Conservation (phyloP, 2,113 vertebrate genomes). For the Axis porcinus region DNA sequence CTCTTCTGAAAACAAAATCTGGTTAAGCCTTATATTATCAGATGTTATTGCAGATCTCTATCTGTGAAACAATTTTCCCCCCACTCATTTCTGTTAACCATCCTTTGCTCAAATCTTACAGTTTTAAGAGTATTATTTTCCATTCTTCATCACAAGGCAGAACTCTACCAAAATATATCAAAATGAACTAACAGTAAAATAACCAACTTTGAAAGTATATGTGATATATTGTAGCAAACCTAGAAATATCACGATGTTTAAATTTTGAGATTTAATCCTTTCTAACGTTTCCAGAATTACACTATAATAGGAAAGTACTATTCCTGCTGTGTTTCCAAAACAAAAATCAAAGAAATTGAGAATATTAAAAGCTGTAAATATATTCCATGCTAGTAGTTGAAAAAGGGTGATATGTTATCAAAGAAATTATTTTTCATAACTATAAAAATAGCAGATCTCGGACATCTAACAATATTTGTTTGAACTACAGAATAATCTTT, state of each 20-base stretch:
- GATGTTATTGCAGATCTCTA: not conserved
- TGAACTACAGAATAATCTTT: not conserved
- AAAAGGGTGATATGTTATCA: not conserved
- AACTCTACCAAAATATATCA: not conserved
- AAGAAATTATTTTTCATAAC: not conserved
- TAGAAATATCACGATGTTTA: not conserved
- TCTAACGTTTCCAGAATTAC: not conserved
- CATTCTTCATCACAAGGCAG: not conserved
- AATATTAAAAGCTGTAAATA: not conserved
- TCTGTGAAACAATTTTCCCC: not conserved
- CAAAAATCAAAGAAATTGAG: not conserved
- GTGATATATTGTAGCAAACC: not conserved
- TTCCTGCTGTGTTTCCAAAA: not conserved
- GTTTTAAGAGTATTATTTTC: not conserved
- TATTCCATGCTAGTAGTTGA: not conserved
- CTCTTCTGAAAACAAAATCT: not conserved
- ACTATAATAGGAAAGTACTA: not conserved
- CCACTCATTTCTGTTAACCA: not conserved
- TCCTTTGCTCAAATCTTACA: not conserved
- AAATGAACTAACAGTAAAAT: not conserved
- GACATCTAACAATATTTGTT: not conserved
- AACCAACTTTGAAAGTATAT: not conserved
- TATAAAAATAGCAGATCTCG: not conserved
- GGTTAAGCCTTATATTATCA: not conserved
- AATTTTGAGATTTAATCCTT: not conserved